These are phyloP conservation scores for Gnathonemus longibarbis DNA, from an alignment of 2,113 vertebrate species.

Conservation along the genomic window DNA sequence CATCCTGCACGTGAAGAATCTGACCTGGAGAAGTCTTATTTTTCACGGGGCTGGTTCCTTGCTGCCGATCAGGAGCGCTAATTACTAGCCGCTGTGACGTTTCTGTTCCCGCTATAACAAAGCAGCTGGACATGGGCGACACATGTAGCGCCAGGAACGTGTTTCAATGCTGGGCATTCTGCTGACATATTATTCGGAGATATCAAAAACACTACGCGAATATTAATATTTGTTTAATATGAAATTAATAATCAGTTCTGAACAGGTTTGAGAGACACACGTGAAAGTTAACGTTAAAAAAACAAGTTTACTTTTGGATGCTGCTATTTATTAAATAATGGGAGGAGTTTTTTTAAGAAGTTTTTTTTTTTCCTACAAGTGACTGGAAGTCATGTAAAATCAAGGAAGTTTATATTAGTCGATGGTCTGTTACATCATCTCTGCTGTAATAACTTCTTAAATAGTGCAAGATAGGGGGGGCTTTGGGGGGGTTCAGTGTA, in stretches of 20 bases:
- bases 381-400: not conserved
- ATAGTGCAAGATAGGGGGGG: slow-evolving; percentile 16
- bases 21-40: not conserved
- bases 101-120: not conserved
- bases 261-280: not conserved
- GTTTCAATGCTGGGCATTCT: not conserved
- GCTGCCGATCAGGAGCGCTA: not conserved
- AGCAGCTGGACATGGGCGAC: not conserved
- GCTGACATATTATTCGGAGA: not conserved
- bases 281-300: not conserved
- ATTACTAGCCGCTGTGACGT: not conserved
- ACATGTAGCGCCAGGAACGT: not conserved
- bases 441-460: slow-evolving; percentile 15
- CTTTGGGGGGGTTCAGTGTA: slow-evolving; percentile 9
- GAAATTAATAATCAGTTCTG: not conserved
- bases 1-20: not conserved
- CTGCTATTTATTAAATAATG: not conserved
- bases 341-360: not conserved
- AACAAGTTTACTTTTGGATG: not conserved
- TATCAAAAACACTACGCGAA: not conserved
- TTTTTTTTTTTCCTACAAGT: not conserved
- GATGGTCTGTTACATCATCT: slow-evolving; percentile 19
- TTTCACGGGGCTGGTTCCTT: not conserved
- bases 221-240: not conserved
- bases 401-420: slow-evolving; percentile 15